Base-by-base conservation (phyloP, 2,888 invertebrate genomes). In the Blomia tropicalis region DNA sequence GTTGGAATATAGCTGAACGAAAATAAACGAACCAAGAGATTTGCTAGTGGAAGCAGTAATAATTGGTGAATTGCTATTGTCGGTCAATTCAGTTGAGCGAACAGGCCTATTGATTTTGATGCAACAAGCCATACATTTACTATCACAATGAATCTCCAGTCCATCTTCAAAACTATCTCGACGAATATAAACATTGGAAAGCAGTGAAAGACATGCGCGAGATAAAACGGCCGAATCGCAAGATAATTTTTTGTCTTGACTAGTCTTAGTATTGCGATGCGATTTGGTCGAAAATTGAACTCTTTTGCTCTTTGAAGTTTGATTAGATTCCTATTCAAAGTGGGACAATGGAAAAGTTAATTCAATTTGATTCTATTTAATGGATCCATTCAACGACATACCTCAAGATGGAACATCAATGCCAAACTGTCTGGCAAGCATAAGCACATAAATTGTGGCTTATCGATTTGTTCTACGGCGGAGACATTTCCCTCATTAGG, bases 91-190 rank as follows among this genome's bases (percentile, higher is more conserved):
- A n/a, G n/a, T n/a, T n/a, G n/a, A n/a, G n/a, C n/a, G n/a, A n/a
- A n/a, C n/a, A n/a, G n/a, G n/a, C n/a, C n/a, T 36, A 36, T 31
- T 29, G 36, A 41, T 41, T 27, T 56, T 54, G n/a, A 53, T 19
- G 56, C 32, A 62, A 43, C 64, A 63, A 7, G 59, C 68, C 43
- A 71, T 43, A 63, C 71, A 71, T 32, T 65, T 68, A 22, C 63
- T 25, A 4, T 66, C 47, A 17, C 67, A 63, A 41, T 69, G 69
- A 44, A 67, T 65, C 58, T 68, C 67, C 44, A 69, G 62, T 14
- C 64, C 67, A 41, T 60, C 59, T 30, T 59, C 62, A 27, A 17
- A 36, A 36, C 17, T 36, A 11, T 36, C 36, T 36, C 17, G 7
- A 11, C 36, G 7, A 7, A 11, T 17, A 36, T 7, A 11, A 36